A percentile compares a stretch with the other conserved stretches of the same genome.
Evolutionary conservation across 2,113 vertebrate genomes (phyloP).

Genomic region (Morone chrysops): DNA sequence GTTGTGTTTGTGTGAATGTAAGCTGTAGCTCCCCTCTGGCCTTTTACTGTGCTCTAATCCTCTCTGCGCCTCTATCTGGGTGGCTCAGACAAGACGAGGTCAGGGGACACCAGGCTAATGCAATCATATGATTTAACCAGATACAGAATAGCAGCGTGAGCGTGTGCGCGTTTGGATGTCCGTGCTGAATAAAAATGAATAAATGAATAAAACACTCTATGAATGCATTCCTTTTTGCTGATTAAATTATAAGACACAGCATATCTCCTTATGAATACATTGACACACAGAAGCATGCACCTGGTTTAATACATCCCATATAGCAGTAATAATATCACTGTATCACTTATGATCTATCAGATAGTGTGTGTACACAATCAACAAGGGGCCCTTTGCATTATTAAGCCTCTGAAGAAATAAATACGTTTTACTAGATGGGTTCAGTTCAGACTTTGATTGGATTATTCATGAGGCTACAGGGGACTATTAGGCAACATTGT

Average conservation of each 20-base stretch:
- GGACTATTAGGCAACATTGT: constrained; percentile 25
- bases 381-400: constrained; percentile 45
- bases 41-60: constrained; percentile 59
- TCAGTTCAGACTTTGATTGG: constrained; percentile 46
- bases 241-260: constrained; percentile 2
- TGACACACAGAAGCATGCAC: background rate
- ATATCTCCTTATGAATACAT: constrained; percentile 15
- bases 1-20: constrained; percentile 48
- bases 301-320: constrained; percentile 9
- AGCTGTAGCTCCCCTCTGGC: constrained; percentile 41
- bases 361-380: constrained; percentile 28
- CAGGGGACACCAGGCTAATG: constrained; percentile 59
- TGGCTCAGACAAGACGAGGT: constrained; percentile 59
- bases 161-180: constrained; percentile 8
- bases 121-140: constrained; percentile 60
- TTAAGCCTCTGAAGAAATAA: constrained; percentile 46
- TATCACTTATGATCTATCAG: constrained; percentile 35
- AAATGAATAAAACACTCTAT: background rate
- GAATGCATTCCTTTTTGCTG: background rate
- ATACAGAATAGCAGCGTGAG: constrained; percentile 20
- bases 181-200: background rate
- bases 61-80: constrained; percentile 53
- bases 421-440: constrained; percentile 24
- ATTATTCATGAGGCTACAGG: constrained; percentile 64
- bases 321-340: constrained; percentile 8